A percentile compares a stretch with the other conserved stretches of the same genome.
phyloP scores from a whole-genome alignment of 2,888 invertebrate genomes.

The Eristalis pertinax region DNA sequence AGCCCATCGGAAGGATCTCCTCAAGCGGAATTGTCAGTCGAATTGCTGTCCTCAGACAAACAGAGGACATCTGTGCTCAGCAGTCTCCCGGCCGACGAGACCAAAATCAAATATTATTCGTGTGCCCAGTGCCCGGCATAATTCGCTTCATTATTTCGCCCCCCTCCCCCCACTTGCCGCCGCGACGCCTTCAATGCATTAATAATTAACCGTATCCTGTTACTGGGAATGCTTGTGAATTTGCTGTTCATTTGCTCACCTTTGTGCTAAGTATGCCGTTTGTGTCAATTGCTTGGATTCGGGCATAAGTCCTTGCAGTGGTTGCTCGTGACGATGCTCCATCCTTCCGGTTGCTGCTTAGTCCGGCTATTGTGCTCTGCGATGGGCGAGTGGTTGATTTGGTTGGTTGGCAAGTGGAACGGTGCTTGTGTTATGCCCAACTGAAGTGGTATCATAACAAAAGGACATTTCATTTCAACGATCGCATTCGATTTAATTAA shows the following conservation, averaged over 20 bases:
- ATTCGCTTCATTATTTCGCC: constrained; percentile 49
- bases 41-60: neutral
- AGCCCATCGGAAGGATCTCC: neutral
- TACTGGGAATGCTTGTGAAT: constrained; percentile 39
- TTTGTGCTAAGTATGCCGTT: constrained; percentile 31
- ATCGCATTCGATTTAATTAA: constrained; percentile 54
- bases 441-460: constrained; percentile 38
- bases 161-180: neutral
- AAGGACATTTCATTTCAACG: constrained; percentile 45
- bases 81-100: neutral
- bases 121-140: constrained; percentile 38
- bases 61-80: constrained; percentile 28
- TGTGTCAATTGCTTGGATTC: constrained; percentile 50
- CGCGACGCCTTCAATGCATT: constrained; percentile 3
- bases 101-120: constrained; percentile 46
- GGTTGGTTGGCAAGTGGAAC: neutral
- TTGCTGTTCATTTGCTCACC: constrained; percentile 64
- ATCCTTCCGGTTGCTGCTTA: neutral
- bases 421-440: constrained; percentile 2
- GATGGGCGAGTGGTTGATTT: constrained; percentile 1
- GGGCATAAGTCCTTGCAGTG: constrained; percentile 12
- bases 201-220: constrained; percentile 67
- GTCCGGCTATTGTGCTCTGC: neutral
- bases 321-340: too few relatives aligned
- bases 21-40: neutral